phyloP scores from a whole-genome alignment of 2,888 invertebrate species.

The Adelphocoris suturalis region DNA sequence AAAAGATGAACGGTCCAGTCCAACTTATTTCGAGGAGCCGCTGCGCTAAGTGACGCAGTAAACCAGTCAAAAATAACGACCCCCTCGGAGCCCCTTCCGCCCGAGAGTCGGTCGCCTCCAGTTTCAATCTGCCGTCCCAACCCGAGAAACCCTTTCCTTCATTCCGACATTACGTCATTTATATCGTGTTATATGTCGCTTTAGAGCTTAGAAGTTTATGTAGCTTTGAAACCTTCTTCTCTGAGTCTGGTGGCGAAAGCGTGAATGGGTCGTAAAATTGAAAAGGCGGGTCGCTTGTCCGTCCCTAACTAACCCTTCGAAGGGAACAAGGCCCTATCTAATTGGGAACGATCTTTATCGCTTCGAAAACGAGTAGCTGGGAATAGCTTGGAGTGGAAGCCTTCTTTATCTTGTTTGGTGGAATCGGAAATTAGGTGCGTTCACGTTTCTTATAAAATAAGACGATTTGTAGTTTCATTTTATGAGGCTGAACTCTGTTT shows the following conservation, averaged over 20 bases:
- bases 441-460: background rate
- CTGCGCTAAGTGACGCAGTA: background rate
- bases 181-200: background rate
- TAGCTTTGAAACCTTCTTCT: background rate
- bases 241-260: background rate
- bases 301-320: background rate
- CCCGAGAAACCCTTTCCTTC: background rate
- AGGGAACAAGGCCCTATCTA: constrained; percentile 16
- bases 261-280: constrained; percentile 19
- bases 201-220: background rate
- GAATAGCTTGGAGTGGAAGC: background rate
- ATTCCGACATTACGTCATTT: background rate
- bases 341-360: constrained; percentile 24
- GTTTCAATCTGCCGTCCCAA: background rate
- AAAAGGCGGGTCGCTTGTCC: background rate
- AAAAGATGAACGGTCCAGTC: background rate
- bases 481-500: no score
- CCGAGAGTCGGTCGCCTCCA: background rate
- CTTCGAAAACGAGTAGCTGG: background rate
- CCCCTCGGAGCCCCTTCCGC: background rate
- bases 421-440: background rate
- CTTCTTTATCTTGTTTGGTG: background rate
- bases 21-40: constrained; percentile 19
- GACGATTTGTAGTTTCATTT: no score
- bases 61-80: constrained; percentile 25